Conservation (phyloP, 2,113 vertebrate genomes). For the Pygoscelis antarcticus region DNA sequence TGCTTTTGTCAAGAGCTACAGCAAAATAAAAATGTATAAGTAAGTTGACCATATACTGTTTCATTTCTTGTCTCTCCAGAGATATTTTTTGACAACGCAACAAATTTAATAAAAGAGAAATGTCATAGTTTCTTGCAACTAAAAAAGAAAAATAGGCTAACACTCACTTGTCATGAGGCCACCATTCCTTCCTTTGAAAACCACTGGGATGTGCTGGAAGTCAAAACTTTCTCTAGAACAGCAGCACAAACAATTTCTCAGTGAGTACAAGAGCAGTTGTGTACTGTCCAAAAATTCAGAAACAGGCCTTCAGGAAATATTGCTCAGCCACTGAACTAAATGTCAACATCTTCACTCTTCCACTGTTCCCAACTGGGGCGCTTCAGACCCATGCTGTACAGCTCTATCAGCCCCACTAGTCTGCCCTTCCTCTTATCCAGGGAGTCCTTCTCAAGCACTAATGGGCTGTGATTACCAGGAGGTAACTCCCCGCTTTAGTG, state of each 20-base stretch:
- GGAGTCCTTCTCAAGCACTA: not conserved
- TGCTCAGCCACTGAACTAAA: not conserved
- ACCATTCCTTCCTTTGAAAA: not conserved
- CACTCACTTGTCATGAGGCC: not conserved
- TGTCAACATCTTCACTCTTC: not conserved
- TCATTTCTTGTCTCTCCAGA: not conserved
- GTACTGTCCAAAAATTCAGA: not conserved
- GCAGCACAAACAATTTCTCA: not conserved
- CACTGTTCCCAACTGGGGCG: accelerated
- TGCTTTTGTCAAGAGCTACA: not conserved
- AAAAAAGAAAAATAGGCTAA: not conserved
- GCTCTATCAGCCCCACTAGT: not conserved
- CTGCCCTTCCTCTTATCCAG: not conserved
- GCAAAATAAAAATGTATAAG: not conserved
- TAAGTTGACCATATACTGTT: not conserved
- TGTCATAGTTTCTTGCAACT: not conserved
- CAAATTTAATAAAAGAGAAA: not conserved
- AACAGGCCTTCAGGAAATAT: not conserved
- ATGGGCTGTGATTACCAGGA: accelerated
- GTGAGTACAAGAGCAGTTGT: not conserved
- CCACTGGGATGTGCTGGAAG: not conserved
- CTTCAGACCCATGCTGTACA: not conserved
- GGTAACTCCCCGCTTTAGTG: not conserved
- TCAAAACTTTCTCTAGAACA: not conserved
- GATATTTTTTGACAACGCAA: not conserved